phyloP scores from a whole-genome alignment of 2,113 vertebrate genomes.

The Syngnathus scovelli region DNA sequence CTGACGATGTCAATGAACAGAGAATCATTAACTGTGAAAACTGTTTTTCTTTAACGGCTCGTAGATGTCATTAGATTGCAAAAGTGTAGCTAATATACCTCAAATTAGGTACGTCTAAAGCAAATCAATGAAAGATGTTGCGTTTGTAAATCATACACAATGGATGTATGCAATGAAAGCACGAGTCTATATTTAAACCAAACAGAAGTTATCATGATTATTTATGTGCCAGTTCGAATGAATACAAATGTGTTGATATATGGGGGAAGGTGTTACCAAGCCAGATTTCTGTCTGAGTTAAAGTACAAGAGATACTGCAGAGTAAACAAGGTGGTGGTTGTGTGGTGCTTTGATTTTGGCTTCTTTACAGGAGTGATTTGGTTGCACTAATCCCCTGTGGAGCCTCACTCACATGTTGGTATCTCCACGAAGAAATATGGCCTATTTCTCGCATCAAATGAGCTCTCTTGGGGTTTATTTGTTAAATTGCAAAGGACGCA shows the following conservation, averaged over 20 bases:
- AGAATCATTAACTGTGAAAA: too few species aligned
- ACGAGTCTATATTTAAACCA: neutral
- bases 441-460: conserved; percentile 71
- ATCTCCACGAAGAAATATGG: conserved; percentile 61
- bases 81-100: neutral
- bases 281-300: conserved; percentile 30
- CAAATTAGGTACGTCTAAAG: neutral
- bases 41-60: neutral
- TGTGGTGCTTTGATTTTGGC: conserved; percentile 48
- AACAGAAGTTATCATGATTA: conserved; percentile 2
- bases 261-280: conserved; percentile 14
- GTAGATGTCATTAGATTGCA: neutral
- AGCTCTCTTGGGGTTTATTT: conserved; percentile 67
- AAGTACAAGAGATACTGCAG: conserved; percentile 5
- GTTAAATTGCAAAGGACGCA: conserved; percentile 68
- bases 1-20: too few species aligned
- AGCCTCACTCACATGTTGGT: conserved; percentile 49
- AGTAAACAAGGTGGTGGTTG: conserved; percentile 51
- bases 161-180: neutral
- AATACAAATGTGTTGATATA: conserved; percentile 25
- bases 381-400: conserved; percentile 49
- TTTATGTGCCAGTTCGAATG: neutral
- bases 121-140: neutral
- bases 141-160: neutral
- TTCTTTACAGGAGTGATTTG: conserved; percentile 57